Evolutionary conservation across 2,888 invertebrate genomes (phyloP).

Genomic region (Zhengitettix transpicula): DNA sequence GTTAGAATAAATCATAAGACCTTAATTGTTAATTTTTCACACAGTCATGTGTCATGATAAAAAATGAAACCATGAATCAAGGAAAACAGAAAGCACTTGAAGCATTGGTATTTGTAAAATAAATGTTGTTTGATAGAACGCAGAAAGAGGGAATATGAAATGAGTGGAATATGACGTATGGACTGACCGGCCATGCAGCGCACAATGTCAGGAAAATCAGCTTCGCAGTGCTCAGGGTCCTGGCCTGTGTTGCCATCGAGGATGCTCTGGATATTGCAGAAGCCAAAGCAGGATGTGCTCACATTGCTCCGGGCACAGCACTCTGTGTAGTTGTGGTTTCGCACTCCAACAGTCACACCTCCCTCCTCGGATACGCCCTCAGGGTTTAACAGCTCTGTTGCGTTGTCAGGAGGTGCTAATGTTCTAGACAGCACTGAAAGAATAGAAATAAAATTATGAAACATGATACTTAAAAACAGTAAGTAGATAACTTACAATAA

Average conservation of each 20-base stretch:
- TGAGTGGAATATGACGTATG: background rate
- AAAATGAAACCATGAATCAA: background rate
- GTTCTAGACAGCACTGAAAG: conserved; percentile 41
- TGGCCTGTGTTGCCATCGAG: conserved; percentile 59
- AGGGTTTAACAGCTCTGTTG: conserved; percentile 24
- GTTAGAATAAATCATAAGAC: too few relatives aligned
- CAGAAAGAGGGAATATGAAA: background rate
- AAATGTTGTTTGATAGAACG: background rate
- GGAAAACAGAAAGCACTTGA: background rate
- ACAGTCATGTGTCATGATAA: too few relatives aligned
- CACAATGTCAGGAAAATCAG: conserved; percentile 64
- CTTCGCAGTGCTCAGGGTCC: conserved; percentile 65
- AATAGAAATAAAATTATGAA: background rate
- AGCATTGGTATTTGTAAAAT: too few relatives aligned
- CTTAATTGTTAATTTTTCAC: too few relatives aligned
- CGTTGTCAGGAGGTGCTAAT: conserved; percentile 40
- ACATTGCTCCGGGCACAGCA: conserved; percentile 59
- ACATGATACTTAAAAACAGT: too few relatives aligned
- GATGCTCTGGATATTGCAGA: conserved; percentile 66
- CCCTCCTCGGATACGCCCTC: conserved; percentile 6
- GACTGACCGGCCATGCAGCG: conserved; percentile 30
- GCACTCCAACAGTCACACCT: background rate
- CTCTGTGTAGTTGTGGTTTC: conserved; percentile 61
- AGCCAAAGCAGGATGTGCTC: conserved; percentile 54
- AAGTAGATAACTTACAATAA: too few relatives aligned